Evolutionary conservation across 2,113 vertebrate species (phyloP), one percentile per base, ranked within the genome.

Genomic region (Bubo bubo): DNA sequence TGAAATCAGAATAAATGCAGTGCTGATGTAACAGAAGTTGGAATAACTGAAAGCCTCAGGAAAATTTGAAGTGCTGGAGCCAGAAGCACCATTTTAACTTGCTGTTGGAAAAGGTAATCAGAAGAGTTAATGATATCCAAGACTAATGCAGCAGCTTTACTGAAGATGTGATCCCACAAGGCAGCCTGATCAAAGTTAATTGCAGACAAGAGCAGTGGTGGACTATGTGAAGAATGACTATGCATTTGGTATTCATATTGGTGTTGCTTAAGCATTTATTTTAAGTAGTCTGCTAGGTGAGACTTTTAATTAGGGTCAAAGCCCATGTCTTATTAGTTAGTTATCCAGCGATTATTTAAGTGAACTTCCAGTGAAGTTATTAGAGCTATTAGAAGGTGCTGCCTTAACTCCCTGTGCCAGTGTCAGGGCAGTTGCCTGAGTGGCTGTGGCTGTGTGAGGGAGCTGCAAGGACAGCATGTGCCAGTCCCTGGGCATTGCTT

Each of bases 351-450:
- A 35, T 67, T 90, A 67, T 73, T 67, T 56, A 90, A 86, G 59
- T 8, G 2, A 73, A 39, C 41, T 68, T 64, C 39, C 56, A 85
- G 63, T 41, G 56, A 74, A 86, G 73, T 43, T 35, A 32, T 77
- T 32, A n/a, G 22, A 56, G 23, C 37, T 52, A 2, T 64, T n/a
- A 34, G 35, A 73, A 87, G 23, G 45, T 72, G 49, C 34, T 81
- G 39, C 64, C 41, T 68, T 79, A 24, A 70, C 2, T 66, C 62
- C 12, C 47, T 47, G 47, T 79, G 73, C 77, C 59, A 8, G 15
- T 30, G 32, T 55, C 0, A 0, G 22, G 8, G 1, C 50, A 30
- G 41, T 47, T 73, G 23, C 15, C 30, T 16, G 13, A 9, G 52
- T 18, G 41, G 16, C 90, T 73, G 30, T 62, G 70, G 34, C 50